Evolutionary conservation across 1,140 invertebrate genomes (phyloP), one percentile per base, ranked within the genome.

Genomic region (Tetramorium simillimum): DNA sequence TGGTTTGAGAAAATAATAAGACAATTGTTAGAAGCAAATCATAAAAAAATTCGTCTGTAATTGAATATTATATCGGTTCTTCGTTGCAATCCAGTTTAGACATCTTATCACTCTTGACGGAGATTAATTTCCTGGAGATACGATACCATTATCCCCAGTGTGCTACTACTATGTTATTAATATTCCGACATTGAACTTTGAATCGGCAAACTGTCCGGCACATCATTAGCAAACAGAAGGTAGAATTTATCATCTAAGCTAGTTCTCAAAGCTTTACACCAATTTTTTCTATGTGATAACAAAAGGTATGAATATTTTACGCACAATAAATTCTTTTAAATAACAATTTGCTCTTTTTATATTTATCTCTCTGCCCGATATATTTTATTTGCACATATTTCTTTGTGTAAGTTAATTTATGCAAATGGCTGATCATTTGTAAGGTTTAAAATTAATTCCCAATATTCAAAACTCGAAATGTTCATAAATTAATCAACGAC

Each of bases 181-280:
- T 81, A 81, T 70, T 70, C 78, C 63, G 51, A 70, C 65, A 58
- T 33, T 81, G 51, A 81, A 81, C 78, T 81, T 70, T 56, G 65
- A 56, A 81, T 58, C 63, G 49, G 51, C 49, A n/a, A 70, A 16
- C 63, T 81, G 49, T 70, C 37, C 9, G 37, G 46, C 24, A 80
- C 9, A 58, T 46, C 49, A 56, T 81, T 37, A 70, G 16, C 37
- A 69, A 70, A 49, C 21, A 65, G 37, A 40, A 70, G 21, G 5
- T 21, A 18, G 43, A 85, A 85, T 56, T 70, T 70, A 81, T 70
- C 21, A 81, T 65, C 21, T 70, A 65, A 43, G n/a, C 46, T 80
- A 53, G 28, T 53, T 80, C 51, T 46, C 4, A 40, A 67, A 58
- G 46, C 10, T 69, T 14, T 16, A 7, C 10, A 12, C n/a, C 10